Evolutionary conservation across 2,888 invertebrate species (phyloP).

Genomic region (Ochropleura plecta): DNA sequence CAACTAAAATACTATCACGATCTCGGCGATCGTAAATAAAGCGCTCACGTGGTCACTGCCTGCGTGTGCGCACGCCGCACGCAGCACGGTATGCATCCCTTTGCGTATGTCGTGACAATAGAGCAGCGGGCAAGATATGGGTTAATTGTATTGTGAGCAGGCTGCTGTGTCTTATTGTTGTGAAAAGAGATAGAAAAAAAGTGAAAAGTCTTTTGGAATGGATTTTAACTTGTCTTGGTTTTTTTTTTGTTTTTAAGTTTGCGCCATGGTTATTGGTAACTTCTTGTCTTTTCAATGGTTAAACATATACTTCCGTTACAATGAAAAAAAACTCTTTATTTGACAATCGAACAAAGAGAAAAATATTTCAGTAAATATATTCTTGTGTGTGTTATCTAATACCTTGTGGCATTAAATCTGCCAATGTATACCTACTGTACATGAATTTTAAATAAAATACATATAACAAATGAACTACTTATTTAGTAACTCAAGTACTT

Average conservation of each 20-base stretch:
- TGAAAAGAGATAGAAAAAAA: background rate
- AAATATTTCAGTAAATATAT: background rate
- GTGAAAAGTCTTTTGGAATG: background rate
- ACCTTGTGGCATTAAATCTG: too few relatives aligned
- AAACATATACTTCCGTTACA: background rate
- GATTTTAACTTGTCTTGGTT: background rate
- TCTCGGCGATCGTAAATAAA: constrained; percentile 41
- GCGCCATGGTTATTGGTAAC: background rate
- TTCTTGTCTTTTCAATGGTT: background rate
- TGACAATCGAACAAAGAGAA: background rate
- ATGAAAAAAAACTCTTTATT: background rate
- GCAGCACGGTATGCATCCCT: constrained; percentile 55
- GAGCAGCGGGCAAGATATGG: constrained; percentile 49
- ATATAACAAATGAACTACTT: background rate
- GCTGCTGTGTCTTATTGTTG: constrained; percentile 20
- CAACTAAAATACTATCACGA: constrained; percentile 28
- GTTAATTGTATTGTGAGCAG: constrained; percentile 53
- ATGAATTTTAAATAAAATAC: too few relatives aligned
- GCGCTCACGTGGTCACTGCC: constrained; percentile 47
- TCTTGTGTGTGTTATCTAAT: too few relatives aligned
- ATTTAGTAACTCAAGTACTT: background rate
- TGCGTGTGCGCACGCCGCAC: constrained; percentile 64
- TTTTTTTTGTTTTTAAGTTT: background rate
- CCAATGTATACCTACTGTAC: too few relatives aligned
- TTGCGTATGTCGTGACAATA: constrained; percentile 59